Evolutionary conservation across 2,888 invertebrate genomes (phyloP).

Genomic region (Galeruca laticollis): DNA sequence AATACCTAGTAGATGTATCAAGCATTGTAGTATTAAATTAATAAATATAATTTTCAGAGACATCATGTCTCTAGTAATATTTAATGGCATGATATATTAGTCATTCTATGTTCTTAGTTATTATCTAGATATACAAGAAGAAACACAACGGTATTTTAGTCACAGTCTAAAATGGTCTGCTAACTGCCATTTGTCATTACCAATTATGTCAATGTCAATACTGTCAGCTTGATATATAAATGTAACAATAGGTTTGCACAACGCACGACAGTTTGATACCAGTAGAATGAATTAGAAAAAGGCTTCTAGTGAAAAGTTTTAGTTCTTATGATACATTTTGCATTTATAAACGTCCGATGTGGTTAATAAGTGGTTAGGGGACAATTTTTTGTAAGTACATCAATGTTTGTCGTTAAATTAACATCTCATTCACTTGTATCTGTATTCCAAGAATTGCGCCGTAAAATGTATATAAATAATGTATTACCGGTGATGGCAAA

Average conservation of each 20-base stretch:
- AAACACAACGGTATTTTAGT: not conserved
- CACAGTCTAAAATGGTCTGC: not conserved
- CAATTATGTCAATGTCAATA: conserved; percentile 28
- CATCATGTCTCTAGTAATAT: too few species aligned
- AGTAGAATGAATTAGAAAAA: conserved; percentile 27
- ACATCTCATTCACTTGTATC: conserved; percentile 25
- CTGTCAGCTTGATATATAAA: conserved; percentile 24
- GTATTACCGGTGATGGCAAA: conserved; percentile 19
- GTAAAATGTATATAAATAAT: conserved; percentile 26
- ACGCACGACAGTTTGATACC: conserved; percentile 16
- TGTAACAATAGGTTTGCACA: not conserved
- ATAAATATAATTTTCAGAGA: too few species aligned
- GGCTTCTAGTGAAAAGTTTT: conserved; percentile 25
- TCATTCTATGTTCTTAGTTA: not conserved
- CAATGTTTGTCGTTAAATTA: conserved; percentile 26
- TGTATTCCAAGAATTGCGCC: conserved; percentile 35
- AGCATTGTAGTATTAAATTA: too few species aligned
- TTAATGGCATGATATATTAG: too few species aligned
- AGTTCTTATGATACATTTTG: conserved; percentile 27
- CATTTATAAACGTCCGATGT: conserved; percentile 26
- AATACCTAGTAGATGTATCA: too few species aligned
- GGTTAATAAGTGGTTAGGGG: conserved; percentile 26
- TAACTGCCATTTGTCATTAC: conserved; percentile 10
- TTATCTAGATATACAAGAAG: too few species aligned
- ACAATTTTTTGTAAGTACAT: conserved; percentile 30